Conservation (phyloP, 1,140 invertebrate species). For the Lucilia cuprina region DNA sequence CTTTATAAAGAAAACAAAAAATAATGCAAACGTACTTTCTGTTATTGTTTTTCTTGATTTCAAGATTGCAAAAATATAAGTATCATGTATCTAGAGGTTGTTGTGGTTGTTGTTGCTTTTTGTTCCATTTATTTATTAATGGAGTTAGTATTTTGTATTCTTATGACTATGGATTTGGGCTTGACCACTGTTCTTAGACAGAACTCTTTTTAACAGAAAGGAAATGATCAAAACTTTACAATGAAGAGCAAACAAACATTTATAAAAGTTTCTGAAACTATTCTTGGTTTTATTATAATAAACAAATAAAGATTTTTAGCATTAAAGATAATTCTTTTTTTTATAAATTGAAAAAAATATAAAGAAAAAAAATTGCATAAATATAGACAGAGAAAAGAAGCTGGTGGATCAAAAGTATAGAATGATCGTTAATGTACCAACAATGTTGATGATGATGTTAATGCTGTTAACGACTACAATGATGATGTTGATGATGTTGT, state of each 20-base stretch:
- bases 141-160: not conserved
- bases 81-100: not conserved
- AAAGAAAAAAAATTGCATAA: not conserved
- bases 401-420: not conserved
- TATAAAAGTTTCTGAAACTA: not conserved
- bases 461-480: not conserved
- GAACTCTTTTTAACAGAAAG: not conserved
- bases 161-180: not conserved
- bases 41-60: slow-evolving; percentile 25
- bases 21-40: not conserved
- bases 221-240: not conserved
- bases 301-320: not conserved
- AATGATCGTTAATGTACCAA: not conserved
- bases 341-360: not conserved
- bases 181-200: not conserved
- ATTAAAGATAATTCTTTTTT: not conserved
- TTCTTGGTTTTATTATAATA: not conserved
- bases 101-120: too few species aligned
- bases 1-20: not conserved
- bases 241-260: not conserved
- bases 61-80: not conserved
- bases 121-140: not conserved
- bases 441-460: not conserved
- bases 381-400: not conserved
- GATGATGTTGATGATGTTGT: not conserved